Percentiles rank a stretch among this genome's conserved stretches.
Evolutionary conservation across 2,888 invertebrate genomes (phyloP).

Genomic region (Oligia strigilis): DNA sequence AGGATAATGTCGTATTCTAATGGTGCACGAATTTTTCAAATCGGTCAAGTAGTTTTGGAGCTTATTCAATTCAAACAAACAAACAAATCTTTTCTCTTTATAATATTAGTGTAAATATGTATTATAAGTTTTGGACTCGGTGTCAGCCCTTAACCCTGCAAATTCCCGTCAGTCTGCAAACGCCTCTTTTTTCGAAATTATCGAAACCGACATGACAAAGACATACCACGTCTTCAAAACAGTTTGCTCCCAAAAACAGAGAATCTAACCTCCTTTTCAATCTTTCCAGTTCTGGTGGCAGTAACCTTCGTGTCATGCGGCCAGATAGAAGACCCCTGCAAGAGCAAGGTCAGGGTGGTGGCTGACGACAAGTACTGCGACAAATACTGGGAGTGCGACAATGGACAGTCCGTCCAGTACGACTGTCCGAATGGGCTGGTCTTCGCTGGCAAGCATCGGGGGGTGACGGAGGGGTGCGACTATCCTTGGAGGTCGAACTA

Average conservation of each 20-base stretch:
- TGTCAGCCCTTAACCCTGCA: too few species aligned
- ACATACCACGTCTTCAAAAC: not conserved
- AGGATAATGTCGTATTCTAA: too few species aligned
- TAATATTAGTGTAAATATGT: too few species aligned
- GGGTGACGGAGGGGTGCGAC: constrained; percentile 97
- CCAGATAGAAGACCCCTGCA: constrained; percentile 94
- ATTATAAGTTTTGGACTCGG: not conserved
- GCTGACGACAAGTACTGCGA: constrained; percentile 95
- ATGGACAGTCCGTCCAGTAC: constrained; percentile 95
- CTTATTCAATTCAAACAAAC: too few species aligned
- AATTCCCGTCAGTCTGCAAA: not conserved
- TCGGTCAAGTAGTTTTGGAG: too few species aligned
- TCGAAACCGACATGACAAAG: not conserved
- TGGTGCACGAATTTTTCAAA: too few species aligned
- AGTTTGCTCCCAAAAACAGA: not conserved
- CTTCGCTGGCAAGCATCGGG: constrained; percentile 96
- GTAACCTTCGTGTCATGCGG: constrained; percentile 76
- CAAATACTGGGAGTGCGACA: constrained; percentile 96
- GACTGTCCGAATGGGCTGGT: constrained; percentile 98
- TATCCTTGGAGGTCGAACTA: constrained; percentile 97
- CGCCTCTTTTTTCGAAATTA: not conserved
- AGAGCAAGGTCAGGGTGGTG: constrained; percentile 94
- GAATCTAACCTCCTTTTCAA: constrained; percentile 14
- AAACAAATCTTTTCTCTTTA: too few species aligned
- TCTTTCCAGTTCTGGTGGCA: constrained; percentile 78